Percentiles rank a stretch among this genome's conserved stretches.
These are phyloP conservation scores for human (Homo sapiens) DNA, from an alignment of 2,113 vertebrate genomes.

Conservation along the genomic window GRCh38 chr20:14566001-14566500, in stretches of 20 bases:
- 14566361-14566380: background rate
- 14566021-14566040: background rate
- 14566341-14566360: background rate
- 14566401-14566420: background rate
- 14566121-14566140: background rate
- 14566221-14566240: constrained; percentile 16
- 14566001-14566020: background rate
- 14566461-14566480: background rate
- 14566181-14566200: background rate
- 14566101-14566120: background rate
- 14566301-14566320: background rate
- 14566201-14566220: background rate
- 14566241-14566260: background rate
- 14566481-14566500: background rate
- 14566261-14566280: background rate
- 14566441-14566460: background rate
- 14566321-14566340: background rate
- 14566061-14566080: constrained; percentile 5
- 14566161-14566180: background rate
- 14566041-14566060: background rate
- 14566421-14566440: background rate
- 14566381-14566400: background rate
- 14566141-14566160: background rate
- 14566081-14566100: background rate
- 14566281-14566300: background rate